Evolutionary conservation across 2,888 invertebrate genomes (phyloP), one percentile per base, ranked within the genome.

Genomic region (Lepidochrysops patricia): DNA sequence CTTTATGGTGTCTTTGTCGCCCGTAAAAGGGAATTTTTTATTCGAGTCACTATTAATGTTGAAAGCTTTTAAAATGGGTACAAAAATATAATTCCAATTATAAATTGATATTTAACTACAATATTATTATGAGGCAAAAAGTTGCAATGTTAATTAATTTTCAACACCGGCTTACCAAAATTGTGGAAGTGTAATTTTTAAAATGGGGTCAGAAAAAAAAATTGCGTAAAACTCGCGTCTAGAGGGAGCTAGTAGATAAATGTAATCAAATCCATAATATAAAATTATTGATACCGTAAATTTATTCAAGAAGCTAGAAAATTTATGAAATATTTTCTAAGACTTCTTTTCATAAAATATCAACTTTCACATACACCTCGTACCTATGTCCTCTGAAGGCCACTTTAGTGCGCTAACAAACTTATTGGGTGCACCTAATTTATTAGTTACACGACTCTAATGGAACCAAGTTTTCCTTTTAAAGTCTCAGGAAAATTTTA

Each of bases 381-480:
- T n/a, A n/a, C n/a, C n/a, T n/a, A n/a, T 19, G 19, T 43, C 9
- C 19, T 19, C 19, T 19, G 15, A 43, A 43, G 37, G 19, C 37
- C 15, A 43, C 19, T 12, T 43, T 43, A 43, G 43, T 12, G 43
- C 19, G 43, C 43, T 43, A 43, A 34, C 32, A 50, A 49, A 58
- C 48, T 32, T 29, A 48, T 27, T 32, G 58, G 58, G 15, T 9
- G 27, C 29, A 58, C 58, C 32, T 58, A 58, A 58, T 58, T 58
- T 58, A 58, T 58, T 50, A 58, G 23, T 49, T 58, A 48, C 48
- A 49, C 23, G 49, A 13, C 19, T 49, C 32, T 58, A 49, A 58
- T 58, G 49, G 49, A 58, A 52, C 26, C 29, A 43, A 58, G 34
- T 49, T 34, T 58, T 58, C 32, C 23, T 58, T 49, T 34, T 34